Base-by-base conservation (phyloP, 23 tunicate species). In the Styela clava region DNA sequence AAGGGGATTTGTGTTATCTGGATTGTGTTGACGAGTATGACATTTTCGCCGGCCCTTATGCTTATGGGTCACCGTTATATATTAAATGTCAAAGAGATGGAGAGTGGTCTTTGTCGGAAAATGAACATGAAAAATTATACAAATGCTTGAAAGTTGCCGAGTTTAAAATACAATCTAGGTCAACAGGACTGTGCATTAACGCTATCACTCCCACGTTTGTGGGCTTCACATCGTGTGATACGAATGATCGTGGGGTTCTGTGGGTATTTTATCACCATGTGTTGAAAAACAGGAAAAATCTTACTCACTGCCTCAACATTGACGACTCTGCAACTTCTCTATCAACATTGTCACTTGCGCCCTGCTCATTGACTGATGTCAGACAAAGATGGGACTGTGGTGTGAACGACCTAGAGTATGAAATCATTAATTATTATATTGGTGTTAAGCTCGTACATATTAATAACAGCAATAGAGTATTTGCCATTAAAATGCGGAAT, bases 1-100 rank as follows among this genome's bases (percentile, higher is more conserved):
- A 65, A 33, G 88, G 88, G 0, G 82, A 84, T 0, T 2, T 35
- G 25, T 84, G 88, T 74, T 63, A 62, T 0, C 44, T 77, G 30
- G 68, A 30, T 20, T 84, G 88, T 28, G 23, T 62, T 29, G 29
- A 34, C 0, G 71, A 44, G 2, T 83, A 71, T 31, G 65, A 52
- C 3, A 30, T 73, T 26, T 35, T 20, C 18, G 79, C 35, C 2
- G 24, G 62, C 19, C 79, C 69, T 2, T 44, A 44, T 44, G 9
- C 12, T 5, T 44, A 44, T 12, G 56, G 12, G 9, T 44, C 56
- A 12, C 56, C 56, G 12, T 5, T 12, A 7, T 26, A 22, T 21
- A 30, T 70, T 9, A 72, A 69, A 7, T 83, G 86, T 33, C 34
- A 34, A 20, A 24, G 5, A 18, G 3, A 31, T 61, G 79, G 79